These are phyloP conservation scores for Spisula subtruncata DNA, from an alignment of 2,888 invertebrate genomes.

Conservation along the genomic window DNA sequence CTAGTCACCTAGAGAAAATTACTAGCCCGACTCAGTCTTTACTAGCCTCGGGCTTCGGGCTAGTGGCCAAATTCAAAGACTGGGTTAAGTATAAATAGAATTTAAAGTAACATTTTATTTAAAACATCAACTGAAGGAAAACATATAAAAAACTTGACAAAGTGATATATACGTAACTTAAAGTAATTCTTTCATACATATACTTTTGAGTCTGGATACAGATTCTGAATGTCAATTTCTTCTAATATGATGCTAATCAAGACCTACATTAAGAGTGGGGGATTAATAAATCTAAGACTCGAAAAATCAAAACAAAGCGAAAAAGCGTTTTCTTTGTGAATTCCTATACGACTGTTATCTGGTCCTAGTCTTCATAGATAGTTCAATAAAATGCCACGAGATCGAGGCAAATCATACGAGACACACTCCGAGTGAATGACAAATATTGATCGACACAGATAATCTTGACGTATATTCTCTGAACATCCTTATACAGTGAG, in stretches of 20 bases:
- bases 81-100: too few species aligned
- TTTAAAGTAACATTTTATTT: too few species aligned
- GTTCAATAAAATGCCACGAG: constrained; percentile 36
- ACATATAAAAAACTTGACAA: too few species aligned
- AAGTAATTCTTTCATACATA: too few species aligned
- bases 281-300: neutral
- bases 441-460: constrained; percentile 43
- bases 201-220: too few species aligned
- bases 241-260: neutral
- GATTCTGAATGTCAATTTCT: neutral
- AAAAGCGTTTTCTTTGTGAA: neutral
- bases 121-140: too few species aligned
- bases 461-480: constrained; percentile 33
- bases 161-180: too few species aligned
- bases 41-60: too few species aligned
- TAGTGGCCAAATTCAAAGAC: too few species aligned
- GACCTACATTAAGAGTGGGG: neutral
- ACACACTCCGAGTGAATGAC: constrained; percentile 32
- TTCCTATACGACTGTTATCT: neutral
- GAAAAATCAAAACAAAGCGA: neutral
- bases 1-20: too few species aligned
- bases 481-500: constrained; percentile 14
- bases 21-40: too few species aligned
- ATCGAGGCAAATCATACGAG: constrained; percentile 32
- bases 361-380: neutral